Evolutionary conservation across 2,888 invertebrate genomes (phyloP).

Genomic region (Hermaeophaga mercurialis): DNA sequence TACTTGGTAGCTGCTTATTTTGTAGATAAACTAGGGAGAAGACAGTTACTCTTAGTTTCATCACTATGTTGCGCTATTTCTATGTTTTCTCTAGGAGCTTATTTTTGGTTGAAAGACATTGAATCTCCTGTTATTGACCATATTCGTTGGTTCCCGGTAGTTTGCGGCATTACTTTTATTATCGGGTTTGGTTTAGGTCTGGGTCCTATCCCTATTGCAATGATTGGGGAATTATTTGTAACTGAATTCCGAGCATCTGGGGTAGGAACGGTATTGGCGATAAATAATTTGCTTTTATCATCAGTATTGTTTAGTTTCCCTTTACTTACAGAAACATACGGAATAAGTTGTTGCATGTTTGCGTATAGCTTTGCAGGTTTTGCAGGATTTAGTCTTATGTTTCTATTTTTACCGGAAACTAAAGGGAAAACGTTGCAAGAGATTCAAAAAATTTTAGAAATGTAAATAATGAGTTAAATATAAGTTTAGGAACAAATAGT

Average conservation of each 20-base stretch:
- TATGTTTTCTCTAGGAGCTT: conserved; percentile 62
- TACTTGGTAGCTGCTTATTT: conserved; percentile 72
- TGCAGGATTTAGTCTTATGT: conserved; percentile 5
- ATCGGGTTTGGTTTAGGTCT: conserved; percentile 70
- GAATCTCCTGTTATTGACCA: conserved; percentile 36
- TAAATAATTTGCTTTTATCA: conserved; percentile 1
- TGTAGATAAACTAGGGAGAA: conserved; percentile 75
- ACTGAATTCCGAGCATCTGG: conserved; percentile 74
- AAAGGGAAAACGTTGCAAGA: conserved; percentile 24
- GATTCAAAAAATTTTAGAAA: conserved; percentile 9
- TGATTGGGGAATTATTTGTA: conserved; percentile 81
- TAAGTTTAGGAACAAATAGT: too few species aligned
- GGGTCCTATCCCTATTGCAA: conserved; percentile 79
- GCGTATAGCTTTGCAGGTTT: conserved; percentile 11
- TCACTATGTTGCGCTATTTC: conserved; percentile 67
- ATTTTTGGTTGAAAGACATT: conserved; percentile 64
- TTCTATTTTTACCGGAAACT: conserved; percentile 24
- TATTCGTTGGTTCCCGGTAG: conserved; percentile 71
- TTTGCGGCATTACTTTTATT: conserved; percentile 71
- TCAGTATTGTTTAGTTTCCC: neutral
- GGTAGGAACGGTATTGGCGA: conserved; percentile 56
- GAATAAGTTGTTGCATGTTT: conserved; percentile 22
- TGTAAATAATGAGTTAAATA: too few species aligned
- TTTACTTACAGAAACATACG: conserved; percentile 9
- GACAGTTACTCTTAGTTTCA: conserved; percentile 70